Base-by-base conservation (phyloP, 2,888 invertebrate species). In the Pardosa pseudoannulata region DNA sequence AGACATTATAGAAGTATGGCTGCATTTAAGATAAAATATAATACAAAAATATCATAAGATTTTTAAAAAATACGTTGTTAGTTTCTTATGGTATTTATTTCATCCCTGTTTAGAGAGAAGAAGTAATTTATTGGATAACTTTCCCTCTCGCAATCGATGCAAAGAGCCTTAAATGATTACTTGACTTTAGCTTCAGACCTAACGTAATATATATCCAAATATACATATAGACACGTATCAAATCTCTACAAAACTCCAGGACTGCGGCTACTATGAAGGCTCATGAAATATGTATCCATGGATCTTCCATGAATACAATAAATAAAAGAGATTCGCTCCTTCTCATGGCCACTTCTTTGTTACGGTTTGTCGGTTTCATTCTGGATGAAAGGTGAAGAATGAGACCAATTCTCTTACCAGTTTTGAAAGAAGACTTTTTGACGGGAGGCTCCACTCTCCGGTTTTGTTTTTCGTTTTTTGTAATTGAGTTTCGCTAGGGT, bases 241-340 rank as follows among this genome's bases (percentile, higher is more conserved):
- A 36, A 7, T 7, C 13, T n/a, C 9, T 46, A 9, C 16, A 46
- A 9, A n/a, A 16, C 16, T 2, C 3, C 13, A 56, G 23, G 23
- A 16, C 3, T 56, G 23, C 46, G 56, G 56, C 68, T 79, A 78
- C 36, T 62, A 72, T 56, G 78, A n/a, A 29, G 27, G 31, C 78
- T 85, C 83, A 85, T 85, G 83, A 85, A 85, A 85, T 79, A 85
- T 85, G 83, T 78, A 85, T 85, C 32, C 68, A 28, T 67, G 83
- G 32, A 23, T 68, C 67, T 72, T 78, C 64, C 64, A 56, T 46
- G 83, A 72, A 85, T 85, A 85, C 78, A 78, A 85, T 78, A 85
- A 78, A 72, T 76, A 85, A 67, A 83, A 64, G 11, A 65, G 36
- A 28, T 39, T 28, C 13, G 27, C 65, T 72, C 29, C 83, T 76